Conservation (phyloP, 1,140 invertebrate genomes). For the Brachystomella parvula region DNA sequence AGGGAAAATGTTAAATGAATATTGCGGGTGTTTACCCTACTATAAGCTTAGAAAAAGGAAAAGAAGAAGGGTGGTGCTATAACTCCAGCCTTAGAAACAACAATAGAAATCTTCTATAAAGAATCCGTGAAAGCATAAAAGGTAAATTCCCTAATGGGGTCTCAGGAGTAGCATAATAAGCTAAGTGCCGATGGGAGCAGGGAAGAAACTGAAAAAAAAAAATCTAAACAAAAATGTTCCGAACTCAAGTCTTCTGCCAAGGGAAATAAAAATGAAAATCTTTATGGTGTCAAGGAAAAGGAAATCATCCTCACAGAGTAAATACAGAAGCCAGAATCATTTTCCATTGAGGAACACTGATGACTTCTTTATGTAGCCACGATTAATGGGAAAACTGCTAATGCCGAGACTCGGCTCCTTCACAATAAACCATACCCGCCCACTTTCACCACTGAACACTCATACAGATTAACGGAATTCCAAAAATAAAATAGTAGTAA, state of each 20-base stretch:
- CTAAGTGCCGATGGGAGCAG: neutral
- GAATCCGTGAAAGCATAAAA: neutral
- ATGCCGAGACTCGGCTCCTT: too few species aligned
- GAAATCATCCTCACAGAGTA: too few species aligned
- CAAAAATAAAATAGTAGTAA: too few species aligned
- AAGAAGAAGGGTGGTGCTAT: neutral
- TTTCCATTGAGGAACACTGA: too few species aligned
- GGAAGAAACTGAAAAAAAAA: neutral
- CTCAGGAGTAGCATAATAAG: neutral
- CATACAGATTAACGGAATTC: too few species aligned
- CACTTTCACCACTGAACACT: too few species aligned
- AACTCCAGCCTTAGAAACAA: neutral
- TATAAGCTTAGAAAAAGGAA: neutral
- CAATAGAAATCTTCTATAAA: neutral
- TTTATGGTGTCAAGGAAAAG: too few species aligned
- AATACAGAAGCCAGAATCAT: too few species aligned
- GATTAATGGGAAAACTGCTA: too few species aligned
- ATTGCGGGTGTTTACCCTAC: neutral
- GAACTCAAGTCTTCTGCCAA: neutral
- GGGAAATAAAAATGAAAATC: neutral
- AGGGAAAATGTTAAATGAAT: neutral
- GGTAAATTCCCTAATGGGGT: slow-evolving; percentile 3
- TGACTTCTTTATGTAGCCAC: too few species aligned
- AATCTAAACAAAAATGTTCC: neutral
- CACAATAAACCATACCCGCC: too few species aligned